Base-by-base conservation (phyloP, 2,888 invertebrate species). In the Eupelmus urozonus region DNA sequence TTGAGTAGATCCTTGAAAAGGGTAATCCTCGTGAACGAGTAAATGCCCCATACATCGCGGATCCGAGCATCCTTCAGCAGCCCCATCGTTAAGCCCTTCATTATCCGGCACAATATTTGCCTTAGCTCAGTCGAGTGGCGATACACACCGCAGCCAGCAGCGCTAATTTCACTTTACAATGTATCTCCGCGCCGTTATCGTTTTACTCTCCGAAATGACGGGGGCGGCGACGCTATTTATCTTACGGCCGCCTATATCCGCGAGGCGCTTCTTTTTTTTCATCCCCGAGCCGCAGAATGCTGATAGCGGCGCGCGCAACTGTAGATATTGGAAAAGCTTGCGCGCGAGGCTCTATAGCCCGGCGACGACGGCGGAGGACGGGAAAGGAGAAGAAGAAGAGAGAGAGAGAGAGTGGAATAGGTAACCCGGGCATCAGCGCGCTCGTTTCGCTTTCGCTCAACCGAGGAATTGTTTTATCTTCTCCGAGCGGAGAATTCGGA, bases 391-490 rank as follows among this genome's bases (percentile, higher is more conserved):
- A 40, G 42, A 18, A 13, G 1, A n/a, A 11, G 40, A 9, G 69
- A 40, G 55, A 16, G 45, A 45, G 16, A 13, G n/a, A 45, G 16
- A 13, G 45, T 11, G 45, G 16, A 45, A 16, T 2, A 13, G 45
- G 45, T 45, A 45, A 45, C 45, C 16, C 45, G 45, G 23, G 55
- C n/a, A 25, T 16, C 55, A 11, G 49, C n/a, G 18, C 27, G 13
- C 18, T 25, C 51, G 34, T 9, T 34, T 72, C 60, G 63, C 53
- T 62, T 79, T 55, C 80, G 79, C 76, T 79, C 78, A 79, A 80
- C 79, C 82, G 80, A 78, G 80, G 79, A 82, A 82, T 82, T 80
- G 82, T 82, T 82, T 82, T 82, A 82, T 82, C 81, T 80, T 80
- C 76, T 9, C 79, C 81, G 79, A 74, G 80, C 9, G 34, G 3